These are phyloP conservation scores for Eonycteris spelaea DNA, from an alignment of 2,113 vertebrate genomes.

Conservation along the genomic window DNA sequence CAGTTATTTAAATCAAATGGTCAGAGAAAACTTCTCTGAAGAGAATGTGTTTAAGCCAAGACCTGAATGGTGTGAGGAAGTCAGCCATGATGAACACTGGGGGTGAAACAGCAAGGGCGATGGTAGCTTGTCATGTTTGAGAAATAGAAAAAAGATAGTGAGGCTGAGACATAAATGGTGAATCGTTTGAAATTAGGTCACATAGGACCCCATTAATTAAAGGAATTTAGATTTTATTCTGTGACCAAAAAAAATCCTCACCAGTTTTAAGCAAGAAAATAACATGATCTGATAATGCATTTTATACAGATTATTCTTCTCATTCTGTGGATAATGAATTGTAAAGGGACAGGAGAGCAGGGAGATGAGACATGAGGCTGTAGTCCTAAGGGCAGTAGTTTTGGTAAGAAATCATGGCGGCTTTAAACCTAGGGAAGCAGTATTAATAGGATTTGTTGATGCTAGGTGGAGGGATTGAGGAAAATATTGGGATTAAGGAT, in stretches of 20 bases:
- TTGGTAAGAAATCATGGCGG: background rate
- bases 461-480: fast-evolving
- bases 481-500: background rate
- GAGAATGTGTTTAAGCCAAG: background rate
- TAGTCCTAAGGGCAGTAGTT: background rate
- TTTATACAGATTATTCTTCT: background rate
- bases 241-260: background rate
- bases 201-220: background rate
- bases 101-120: background rate
- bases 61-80: background rate
- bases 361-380: background rate
- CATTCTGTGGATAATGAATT: background rate
- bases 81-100: background rate
- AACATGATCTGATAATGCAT: background rate
- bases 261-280: background rate
- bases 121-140: background rate
- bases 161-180: background rate
- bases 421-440: background rate
- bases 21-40: background rate
- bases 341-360: background rate
- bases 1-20: background rate
- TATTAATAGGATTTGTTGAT: background rate
- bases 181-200: background rate
- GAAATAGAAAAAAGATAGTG: background rate
- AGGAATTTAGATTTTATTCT: background rate